These are phyloP conservation scores for Agrypnia vestita DNA, from an alignment of 1,140 invertebrate genomes.

Conservation along the genomic window DNA sequence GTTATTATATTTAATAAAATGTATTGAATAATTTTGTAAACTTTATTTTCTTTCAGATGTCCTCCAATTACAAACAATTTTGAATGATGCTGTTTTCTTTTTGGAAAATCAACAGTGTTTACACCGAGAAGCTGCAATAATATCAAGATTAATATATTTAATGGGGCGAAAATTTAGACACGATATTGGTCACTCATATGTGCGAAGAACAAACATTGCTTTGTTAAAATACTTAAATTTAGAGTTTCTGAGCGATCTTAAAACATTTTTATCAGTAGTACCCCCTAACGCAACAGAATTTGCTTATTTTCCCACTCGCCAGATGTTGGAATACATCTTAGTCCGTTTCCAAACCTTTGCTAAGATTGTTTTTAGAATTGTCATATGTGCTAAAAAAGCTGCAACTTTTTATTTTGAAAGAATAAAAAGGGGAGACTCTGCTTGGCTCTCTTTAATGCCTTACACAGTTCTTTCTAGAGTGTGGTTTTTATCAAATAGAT, in stretches of 20 bases:
- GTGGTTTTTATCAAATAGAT: slow-evolving; percentile 73
- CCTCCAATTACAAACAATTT: slow-evolving; percentile 61
- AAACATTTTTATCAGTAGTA: slow-evolving; percentile 65
- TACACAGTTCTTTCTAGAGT: slow-evolving; percentile 74
- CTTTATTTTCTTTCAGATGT: slow-evolving; percentile 65
- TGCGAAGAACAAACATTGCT: slow-evolving; percentile 74
- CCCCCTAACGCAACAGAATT: slow-evolving; percentile 60
- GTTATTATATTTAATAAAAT: too few relatives aligned
- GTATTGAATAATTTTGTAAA: too few relatives aligned
- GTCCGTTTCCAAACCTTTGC: slow-evolving; percentile 73
- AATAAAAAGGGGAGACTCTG: slow-evolving; percentile 73
- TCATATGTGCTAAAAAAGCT: slow-evolving; percentile 68
- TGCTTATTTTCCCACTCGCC: slow-evolving; percentile 72
- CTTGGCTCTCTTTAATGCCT: slow-evolving; percentile 73
- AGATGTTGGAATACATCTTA: slow-evolving; percentile 76
- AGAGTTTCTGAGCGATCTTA: slow-evolving; percentile 69
- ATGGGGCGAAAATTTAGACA: slow-evolving; percentile 76
- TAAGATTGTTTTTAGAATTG: slow-evolving; percentile 74
- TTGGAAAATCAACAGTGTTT: slow-evolving; percentile 71
- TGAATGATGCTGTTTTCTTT: slow-evolving; percentile 66
- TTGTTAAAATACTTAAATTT: slow-evolving; percentile 73
- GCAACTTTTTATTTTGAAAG: slow-evolving; percentile 72
- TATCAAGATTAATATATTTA: slow-evolving; percentile 75
- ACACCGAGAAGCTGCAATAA: slow-evolving; percentile 73
- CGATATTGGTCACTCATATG: slow-evolving; percentile 75